Base-by-base conservation (phyloP, 1,140 invertebrate genomes). In the Brachionus plicatilis region DNA sequence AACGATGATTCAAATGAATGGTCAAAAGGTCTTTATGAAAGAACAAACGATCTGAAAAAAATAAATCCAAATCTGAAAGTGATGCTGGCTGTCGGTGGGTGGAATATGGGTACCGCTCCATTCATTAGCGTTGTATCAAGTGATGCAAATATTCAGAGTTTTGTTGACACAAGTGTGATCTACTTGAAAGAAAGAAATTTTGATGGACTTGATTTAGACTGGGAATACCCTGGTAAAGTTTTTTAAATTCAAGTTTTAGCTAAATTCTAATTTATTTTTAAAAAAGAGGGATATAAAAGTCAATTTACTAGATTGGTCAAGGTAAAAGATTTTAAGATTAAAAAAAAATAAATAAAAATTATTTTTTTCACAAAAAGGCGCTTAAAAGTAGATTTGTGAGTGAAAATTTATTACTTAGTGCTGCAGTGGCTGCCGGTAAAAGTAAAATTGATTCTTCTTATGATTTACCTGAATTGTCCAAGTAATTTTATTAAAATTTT, bases 91-190 rank as follows among this genome's bases (percentile, higher is more conserved):
- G 24, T 56, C 1, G 45, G 43, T 20, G 95, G 95, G 0, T 96
- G 95, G 95, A 95, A 94, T 0, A 94, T 95, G 87, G 95, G 94
- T 5, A 91, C 92, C 1, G 94, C 93, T 0, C 78, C 56, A 9
- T 87, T 86, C 53, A 83, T 93, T 94, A 86, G 95, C 95, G 87
- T 96, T 95, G 87, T 95, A 93, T 0, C 91, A 92, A 66, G 87
- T 95, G 14, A 93, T 3, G 24, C 45, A 14, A 50, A 7, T 12
- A 43, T 50, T 20, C 17, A 56, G 20, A 53, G 11, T 24, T 84
- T 84, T 60, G 70, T 76, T 29, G 9, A 29, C 8, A 80, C 86
- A 17, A 92, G 93, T 41, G 92, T 98, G 12, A 94, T 94, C 45
- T 24, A 24, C 24, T 24, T 87, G 0, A 91, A 92, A 9, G 91